Evolutionary conservation across 2,113 vertebrate genomes (phyloP), one percentile per base, ranked within the genome.

Genomic region (Crotophaga sulcirostris): DNA sequence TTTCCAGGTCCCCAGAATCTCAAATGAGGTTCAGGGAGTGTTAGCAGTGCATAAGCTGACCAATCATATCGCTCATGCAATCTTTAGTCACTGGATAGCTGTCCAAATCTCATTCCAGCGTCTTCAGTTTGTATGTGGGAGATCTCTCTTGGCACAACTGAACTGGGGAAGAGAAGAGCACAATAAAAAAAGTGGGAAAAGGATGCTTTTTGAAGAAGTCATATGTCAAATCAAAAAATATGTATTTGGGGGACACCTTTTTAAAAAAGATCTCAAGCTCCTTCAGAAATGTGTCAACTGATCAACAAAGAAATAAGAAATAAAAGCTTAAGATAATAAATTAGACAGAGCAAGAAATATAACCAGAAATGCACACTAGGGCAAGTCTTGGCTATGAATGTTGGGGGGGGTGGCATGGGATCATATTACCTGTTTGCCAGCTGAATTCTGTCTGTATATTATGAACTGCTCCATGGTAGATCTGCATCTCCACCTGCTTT

Each of bases 371-470:
- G 36, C 52, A 74, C 15, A 10, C 42, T 33, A 44, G 44, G 38
- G 14, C 42, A 62, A 70, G n/a, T 19, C 21, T 51, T 17, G 23
- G 23, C 6, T n/a, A 40, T 7, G 36, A 64, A 60, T 38, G 13
- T 15, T 24, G 25, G 8, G 17, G 2, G 6, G 2, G 45, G n/a
- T 45, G 34, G 2, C 21, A 1, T 6, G 6, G 38, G 49, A 76
- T 84, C 74, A 1, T 44, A 38, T 70, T 79, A 62, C 66, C 33
- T 28, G 68, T 25, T 56, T 1, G 0, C 0, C 0, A 20, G 38
- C 33, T 55, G 76, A 68, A 29, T 26, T 28, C 13, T 16, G 20
- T 11, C 59, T 38, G 6, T 56, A 5, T 38, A 13, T 59, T 45
- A 21, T 1, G 2, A 40, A 14, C 18, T 7, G n/a, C 40, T 9